These are phyloP conservation scores for Tinea semifulvella DNA, from an alignment of 2,888 invertebrate genomes.

Conservation along the genomic window DNA sequence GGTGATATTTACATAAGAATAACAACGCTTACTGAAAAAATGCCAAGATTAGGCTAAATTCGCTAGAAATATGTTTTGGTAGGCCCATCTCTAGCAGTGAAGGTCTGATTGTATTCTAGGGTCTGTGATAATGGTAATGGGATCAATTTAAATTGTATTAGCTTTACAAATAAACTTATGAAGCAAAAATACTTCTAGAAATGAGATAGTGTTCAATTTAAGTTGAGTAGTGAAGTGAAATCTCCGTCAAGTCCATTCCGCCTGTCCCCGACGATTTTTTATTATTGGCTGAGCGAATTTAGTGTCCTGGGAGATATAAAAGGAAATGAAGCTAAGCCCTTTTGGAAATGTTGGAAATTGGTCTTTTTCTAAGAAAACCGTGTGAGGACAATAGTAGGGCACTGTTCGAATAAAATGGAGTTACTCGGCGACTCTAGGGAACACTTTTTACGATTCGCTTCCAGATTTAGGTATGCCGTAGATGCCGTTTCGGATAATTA, in stretches of 20 bases:
- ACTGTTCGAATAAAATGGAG: constrained; percentile 55
- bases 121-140: too few relatives aligned
- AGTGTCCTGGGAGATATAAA: constrained; percentile 65
- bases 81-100: too few relatives aligned
- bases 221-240: constrained; percentile 1
- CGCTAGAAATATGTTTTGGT: too few relatives aligned
- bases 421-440: constrained; percentile 48
- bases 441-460: constrained; percentile 55
- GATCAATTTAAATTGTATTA: too few relatives aligned
- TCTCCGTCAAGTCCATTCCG: constrained; percentile 45
- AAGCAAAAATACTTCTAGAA: constrained; percentile 6
- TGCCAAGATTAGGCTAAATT: too few relatives aligned
- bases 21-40: too few relatives aligned
- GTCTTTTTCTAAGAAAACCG: constrained; percentile 37
- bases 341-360: constrained; percentile 65
- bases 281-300: constrained; percentile 64
- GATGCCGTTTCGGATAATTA: constrained; percentile 10
- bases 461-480: constrained; percentile 40
- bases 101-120: too few relatives aligned
- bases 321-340: constrained; percentile 66
- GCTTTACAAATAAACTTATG: too few relatives aligned
- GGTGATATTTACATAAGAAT: too few relatives aligned
- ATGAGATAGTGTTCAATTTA: constrained; percentile 8
- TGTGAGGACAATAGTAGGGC: constrained; percentile 30
- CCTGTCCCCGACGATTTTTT: constrained; percentile 58